Evolutionary conservation across 2,888 invertebrate species (phyloP).

Genomic region (Papilio gigon): DNA sequence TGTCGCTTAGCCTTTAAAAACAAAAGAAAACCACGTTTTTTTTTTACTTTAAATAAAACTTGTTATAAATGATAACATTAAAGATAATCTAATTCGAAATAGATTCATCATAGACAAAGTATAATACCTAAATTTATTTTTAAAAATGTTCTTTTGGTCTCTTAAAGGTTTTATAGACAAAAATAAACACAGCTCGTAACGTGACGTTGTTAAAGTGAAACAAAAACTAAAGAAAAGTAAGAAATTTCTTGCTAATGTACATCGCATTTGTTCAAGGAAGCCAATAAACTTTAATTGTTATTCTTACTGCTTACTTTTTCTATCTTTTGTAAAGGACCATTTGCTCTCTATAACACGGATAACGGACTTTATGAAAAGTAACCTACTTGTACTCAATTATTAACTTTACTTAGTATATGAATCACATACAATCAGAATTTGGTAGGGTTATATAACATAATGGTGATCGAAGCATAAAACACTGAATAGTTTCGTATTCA

Average conservation of each 20-base stretch:
- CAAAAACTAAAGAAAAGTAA: slow-evolving; percentile 8
- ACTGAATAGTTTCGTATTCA: slow-evolving; percentile 20
- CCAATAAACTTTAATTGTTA: slow-evolving; percentile 17
- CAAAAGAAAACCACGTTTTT: neutral
- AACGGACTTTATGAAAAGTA: neutral
- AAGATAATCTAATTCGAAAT: neutral
- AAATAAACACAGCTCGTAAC: neutral
- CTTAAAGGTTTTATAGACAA: neutral
- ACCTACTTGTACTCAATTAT: neutral
- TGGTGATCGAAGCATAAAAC: slow-evolving; percentile 9
- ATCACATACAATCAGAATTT: neutral
- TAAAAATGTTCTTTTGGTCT: neutral
- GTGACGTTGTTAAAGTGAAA: slow-evolving; percentile 10
- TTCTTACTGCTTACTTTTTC: slow-evolving; percentile 16
- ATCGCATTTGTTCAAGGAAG: slow-evolving; percentile 13
- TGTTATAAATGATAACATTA: neutral
- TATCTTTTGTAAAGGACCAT: slow-evolving; percentile 14
- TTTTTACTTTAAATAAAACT: neutral
- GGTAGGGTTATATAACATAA: neutral
- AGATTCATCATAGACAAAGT: neutral
- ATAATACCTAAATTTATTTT: no score
- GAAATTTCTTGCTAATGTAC: slow-evolving; percentile 15
- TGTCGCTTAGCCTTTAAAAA: neutral
- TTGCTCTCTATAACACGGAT: neutral
- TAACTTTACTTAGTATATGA: no score